Percentiles rank a stretch among this genome's conserved stretches.
Evolutionary conservation across 2,797 vertebrate species (phyloP).

Genomic region (Amphiprion clarkii): DNA sequence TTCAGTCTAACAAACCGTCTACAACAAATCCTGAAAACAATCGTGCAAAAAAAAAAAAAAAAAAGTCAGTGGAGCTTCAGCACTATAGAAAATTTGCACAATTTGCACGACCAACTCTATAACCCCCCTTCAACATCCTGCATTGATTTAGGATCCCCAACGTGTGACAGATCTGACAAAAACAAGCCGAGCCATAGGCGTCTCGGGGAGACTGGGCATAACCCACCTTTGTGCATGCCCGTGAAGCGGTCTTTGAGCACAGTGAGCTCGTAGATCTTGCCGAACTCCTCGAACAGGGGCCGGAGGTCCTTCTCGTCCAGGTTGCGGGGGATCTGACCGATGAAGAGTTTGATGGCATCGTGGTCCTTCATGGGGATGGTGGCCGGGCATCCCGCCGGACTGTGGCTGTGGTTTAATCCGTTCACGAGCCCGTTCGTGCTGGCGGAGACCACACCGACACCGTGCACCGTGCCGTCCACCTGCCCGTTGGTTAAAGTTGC

Average conservation of each 20-base stretch:
- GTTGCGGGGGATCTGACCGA: conserved; percentile 99
- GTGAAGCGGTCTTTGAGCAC: conserved; percentile 99
- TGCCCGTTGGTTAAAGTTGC: conserved; percentile 99
- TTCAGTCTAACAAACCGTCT: too few species aligned
- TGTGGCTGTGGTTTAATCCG: conserved; percentile 99
- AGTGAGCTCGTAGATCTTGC: conserved; percentile 99
- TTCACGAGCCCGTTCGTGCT: conserved; percentile 98
- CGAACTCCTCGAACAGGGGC: conserved; percentile 99
- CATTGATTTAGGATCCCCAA: conserved; percentile 26
- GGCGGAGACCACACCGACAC: conserved; percentile 91
- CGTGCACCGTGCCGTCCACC: conserved; percentile 95
- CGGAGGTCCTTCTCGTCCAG: conserved; percentile 99
- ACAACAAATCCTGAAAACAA: too few species aligned
- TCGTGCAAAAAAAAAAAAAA: not conserved
- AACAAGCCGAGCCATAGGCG: conserved; percentile 44
- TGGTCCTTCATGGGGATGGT: conserved; percentile 99
- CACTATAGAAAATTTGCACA: conserved; percentile 21
- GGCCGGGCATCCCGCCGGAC: conserved; percentile 93
- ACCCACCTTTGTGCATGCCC: conserved; percentile 99
- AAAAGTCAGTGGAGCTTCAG: conserved; percentile 42
- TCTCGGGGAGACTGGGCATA: conserved; percentile 17
- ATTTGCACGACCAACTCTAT: conserved; percentile 23
- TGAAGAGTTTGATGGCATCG: conserved; percentile 99
- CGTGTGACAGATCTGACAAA: conserved; percentile 44
- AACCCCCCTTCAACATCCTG: conserved; percentile 18